Base-by-base conservation (phyloP, 2,113 vertebrate species). In the Aptenodytes forsteri region DNA sequence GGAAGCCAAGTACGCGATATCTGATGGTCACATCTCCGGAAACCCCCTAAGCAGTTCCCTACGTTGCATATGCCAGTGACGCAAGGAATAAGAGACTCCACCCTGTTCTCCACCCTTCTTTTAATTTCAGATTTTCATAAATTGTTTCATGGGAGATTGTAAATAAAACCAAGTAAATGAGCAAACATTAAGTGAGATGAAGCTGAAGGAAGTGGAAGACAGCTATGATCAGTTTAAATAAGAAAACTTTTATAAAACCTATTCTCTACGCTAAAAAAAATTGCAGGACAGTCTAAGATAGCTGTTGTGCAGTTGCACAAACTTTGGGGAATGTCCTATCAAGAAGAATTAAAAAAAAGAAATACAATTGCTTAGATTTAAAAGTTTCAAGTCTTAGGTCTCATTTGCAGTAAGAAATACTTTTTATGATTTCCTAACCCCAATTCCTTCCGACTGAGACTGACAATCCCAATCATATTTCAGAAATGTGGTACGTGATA, bases 101-200 rank as follows among this genome's bases (percentile, higher is more conserved):
- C 92, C 89, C 87, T 49, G 93, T 11, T 38, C 80, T 34, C 87
- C 93, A 76, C 75, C 75, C 73, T 73, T 8, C 72, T 91, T 34
- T 22, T 49, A 14, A 59, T 34, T 38, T 61, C 79, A 56, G 69
- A 78, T 77, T 80, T 75, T 72, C 75, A 65, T 19, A 14, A 67
- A 46, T 36, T 16, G n/a, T n/a, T 61, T 56, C 29, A n/a, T 36
- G 52, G 18, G 38, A 0, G 16, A 71, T 5, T 22, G 59, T 44
- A 70, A 95, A 88, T 46, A 86, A 85, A 94, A 26, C 25, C 30
- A 56, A 79, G 65, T 22, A 34, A 26, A 65, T 9, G 27, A 89
- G 54, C n/a, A 88, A 90, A 61, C 55, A n/a, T 1, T 3, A 27
- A 59, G 29, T 3, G 44, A 81, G 69, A 38, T 22, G 83, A 87